Evolutionary conservation across 1,140 invertebrate species (phyloP), one percentile per base, ranked within the genome.

Genomic region (Thalassaphorura encarpata): DNA sequence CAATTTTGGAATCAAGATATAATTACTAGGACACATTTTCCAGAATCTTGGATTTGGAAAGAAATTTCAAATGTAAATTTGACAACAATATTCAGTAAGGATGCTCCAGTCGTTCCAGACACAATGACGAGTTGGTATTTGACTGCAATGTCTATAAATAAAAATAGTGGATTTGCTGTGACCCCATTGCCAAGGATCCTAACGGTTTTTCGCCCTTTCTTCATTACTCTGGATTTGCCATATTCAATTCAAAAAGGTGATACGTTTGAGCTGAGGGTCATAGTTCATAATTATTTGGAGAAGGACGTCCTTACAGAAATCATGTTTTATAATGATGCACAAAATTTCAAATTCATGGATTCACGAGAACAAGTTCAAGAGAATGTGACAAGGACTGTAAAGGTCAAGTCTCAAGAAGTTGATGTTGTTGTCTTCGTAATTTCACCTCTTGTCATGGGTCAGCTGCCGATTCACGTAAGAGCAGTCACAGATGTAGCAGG

Each of bases 51-150:
- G 79, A 71, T 81, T 69, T 82, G 76, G 76, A 69, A 78, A 68
- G 71, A 68, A 69, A 67, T 77, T 55, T 8, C 11, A 47, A 26
- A 13, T 15, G 18, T 26, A 8, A 69, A 52, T 60, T 18, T 36
- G 1, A 55, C 40, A 8, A 68, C 54, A 59, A 80, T 75, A 43
- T 67, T 69, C 55, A 67, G 69, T 42, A 82, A 90, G 27, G 92
- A 48, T 13, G 51, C 80, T 18, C 69, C 68, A 5, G 74, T 75
- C n/a, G 82, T 90, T 33, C 93, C 94, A 0, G 83, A 89, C 60
- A 86, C 87, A 0, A 87, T 97, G 6, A 94, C 89, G 0, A 89
- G 87, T 2, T 97, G 92, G 90, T 76, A 87, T 23, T 77, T 97
- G 0, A 89, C 85, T 28, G 95, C 87, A 0, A 97, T 97, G 69